Base-by-base conservation (phyloP, 2,113 vertebrate species). In the Chlorodrepanis virens region DNA sequence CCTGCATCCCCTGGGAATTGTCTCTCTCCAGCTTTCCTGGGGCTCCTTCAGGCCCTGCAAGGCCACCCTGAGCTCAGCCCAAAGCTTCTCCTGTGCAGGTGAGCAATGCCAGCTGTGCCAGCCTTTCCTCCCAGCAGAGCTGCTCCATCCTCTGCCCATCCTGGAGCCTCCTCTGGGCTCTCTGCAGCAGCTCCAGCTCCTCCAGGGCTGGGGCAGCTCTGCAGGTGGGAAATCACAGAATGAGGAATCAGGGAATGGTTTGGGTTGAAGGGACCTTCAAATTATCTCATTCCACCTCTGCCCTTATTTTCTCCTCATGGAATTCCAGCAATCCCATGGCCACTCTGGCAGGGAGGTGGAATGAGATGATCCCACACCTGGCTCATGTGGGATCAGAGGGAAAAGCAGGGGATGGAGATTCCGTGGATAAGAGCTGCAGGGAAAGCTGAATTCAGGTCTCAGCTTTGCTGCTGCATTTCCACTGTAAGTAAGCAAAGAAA, bases 371-470 rank as follows among this genome's bases (percentile, higher is more conserved):
- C 40, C 40, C 40, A 31, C 50, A 9, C 20, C 23, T 45, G 16
- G 25, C 22, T 63, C 10, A 18, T 19, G 33, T 37, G 28, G 28
- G 25, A 31, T 47, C 4, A 17, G 33, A 33, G 18, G 35, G 39
- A 17, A 25, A 65, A 10, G 14, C 31, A 61, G 12, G 33, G 37
- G 13, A 59, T 11, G 42, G n/a, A 3, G 2, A 19, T 24, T 52
- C 2, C 4, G 11, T 0, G 8, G 79, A 44, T 1, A 18, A 2
- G 25, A 71, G 35, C 57, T 35, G 29, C 2, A 1, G 14, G n/a
- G 17, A 9, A 22, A 33, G 16, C 14, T 47, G 61, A 31, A 37
- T 70, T 50, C 81, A 70, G 22, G 52, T 47, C 50, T 72, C 64
- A 45, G 17, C 35, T 20, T 20, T 52, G 21, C 52, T 87, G 69